Base-by-base conservation (phyloP, 2,113 vertebrate genomes). In the Microtus ochrogaster region DNA sequence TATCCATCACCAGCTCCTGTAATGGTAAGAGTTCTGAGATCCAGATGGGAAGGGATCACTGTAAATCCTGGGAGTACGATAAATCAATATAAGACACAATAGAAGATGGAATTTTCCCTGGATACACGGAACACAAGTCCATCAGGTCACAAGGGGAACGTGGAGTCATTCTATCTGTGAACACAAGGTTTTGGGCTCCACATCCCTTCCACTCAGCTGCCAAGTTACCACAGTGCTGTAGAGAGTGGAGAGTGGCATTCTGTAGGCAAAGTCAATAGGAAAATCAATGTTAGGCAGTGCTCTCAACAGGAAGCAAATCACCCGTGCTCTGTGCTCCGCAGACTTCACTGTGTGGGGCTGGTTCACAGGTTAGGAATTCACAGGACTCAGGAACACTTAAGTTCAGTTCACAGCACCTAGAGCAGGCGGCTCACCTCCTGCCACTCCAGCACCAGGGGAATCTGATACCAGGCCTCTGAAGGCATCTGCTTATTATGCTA, bases 21-120 rank as follows among this genome's bases (percentile, higher is more conserved):
- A 44, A 77, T 41, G 28, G 78, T 49, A 68, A 90, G 81, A 39
- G 13, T 22, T 13, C 63, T 89, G 28, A 22, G 22, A 33, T 70
- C 83, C 5, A 26, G 21, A 73, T 88, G 3, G 68, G 41, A 91
- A 88, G 24, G 4, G 14, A 21, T 95, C 70, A 61, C 36, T 68
- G 83, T 44, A 24, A 83, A 10, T 70, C 86, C 4, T 91, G 93
- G 55, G 7, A 33, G 30, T 81, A 66, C 63, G 10, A 70, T 82
- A 65, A 28, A 65, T 82, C 74, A 94, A 94, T 78, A 97, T 68
- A 93, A 92, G n/a, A 47, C 70, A 90, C n/a, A 36, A 81, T 7
- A 89, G 78, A 95, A 95, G 44, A 63, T 73, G 70, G 5, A 74
- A n/a, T 77, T 76, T 77, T 49, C 33, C 22, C 49, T n/a, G 79